Conservation (phyloP, 35 echinoderm and acorn worm genomes). For the Diadema setosum region DNA sequence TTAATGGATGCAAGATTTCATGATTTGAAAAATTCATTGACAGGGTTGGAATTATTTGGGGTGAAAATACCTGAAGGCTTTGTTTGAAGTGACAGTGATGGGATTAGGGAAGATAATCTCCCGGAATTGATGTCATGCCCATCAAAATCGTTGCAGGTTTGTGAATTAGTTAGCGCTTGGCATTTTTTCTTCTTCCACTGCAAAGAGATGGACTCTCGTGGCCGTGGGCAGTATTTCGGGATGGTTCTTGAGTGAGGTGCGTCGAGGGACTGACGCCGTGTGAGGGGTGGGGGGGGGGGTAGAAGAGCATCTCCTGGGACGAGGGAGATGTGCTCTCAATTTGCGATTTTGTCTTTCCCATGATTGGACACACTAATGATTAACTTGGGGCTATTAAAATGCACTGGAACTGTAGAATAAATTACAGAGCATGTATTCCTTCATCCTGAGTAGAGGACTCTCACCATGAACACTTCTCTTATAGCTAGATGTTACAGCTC, state of each 20-base stretch:
- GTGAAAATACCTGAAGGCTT: constrained; percentile 23
- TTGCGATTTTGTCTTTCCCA: constrained; percentile 9
- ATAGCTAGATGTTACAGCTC: too few species aligned
- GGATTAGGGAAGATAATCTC: constrained; percentile 24
- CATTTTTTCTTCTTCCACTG: background rate
- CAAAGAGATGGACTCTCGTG: background rate
- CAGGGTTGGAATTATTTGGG: constrained; percentile 8
- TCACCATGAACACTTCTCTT: too few species aligned
- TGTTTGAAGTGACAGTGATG: constrained; percentile 19
- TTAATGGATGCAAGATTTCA: constrained; percentile 18
- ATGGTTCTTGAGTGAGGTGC: background rate
- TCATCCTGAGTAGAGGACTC: too few species aligned
- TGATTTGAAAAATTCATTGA: constrained; percentile 12
- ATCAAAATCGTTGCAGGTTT: background rate
- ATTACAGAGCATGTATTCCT: background rate
- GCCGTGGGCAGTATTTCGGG: background rate
- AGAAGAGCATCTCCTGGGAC: background rate
- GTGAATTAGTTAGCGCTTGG: constrained; percentile 4
- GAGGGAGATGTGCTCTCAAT: constrained; percentile 6
- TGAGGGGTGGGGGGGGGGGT: background rate
- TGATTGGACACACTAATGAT: constrained; percentile 11
- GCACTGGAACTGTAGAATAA: background rate
- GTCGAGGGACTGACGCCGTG: background rate
- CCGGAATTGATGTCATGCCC: constrained; percentile 27
- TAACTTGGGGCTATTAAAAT: constrained; percentile 29